Base-by-base conservation (phyloP, 2,888 invertebrate genomes). In the Spisula subtruncata region DNA sequence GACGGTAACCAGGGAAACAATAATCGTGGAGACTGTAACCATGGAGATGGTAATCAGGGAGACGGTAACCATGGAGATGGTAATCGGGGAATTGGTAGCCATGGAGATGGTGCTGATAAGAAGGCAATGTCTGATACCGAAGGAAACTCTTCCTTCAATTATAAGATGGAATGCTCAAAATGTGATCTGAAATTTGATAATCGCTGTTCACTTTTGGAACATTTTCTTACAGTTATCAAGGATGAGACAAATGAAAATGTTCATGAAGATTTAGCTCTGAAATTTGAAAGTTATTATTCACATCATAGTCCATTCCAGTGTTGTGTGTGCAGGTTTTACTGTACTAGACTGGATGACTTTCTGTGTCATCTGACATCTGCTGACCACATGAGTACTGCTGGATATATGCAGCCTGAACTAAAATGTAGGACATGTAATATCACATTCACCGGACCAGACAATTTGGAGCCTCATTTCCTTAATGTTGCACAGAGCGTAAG, bases 281-380 rank as follows among this genome's bases (percentile, higher is more conserved):
- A 89, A 98, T 99, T 91, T 98, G 98, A 10, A 32, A 16, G 16
- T 32, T 75, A 16, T 18, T 12, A 35, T 35, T 75, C 75, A 25
- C 97, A 98, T 89, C 98, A 98, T 94, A 98, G 98, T 81, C 98
- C 98, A 0, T 99, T 98, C 96, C 98, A 98, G 96, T 99, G 99
- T 96, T 98, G 98, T 79, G 97, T 98, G n/a, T 99, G 99, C 96
- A 98, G 98, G 88, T 99, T 98, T 97, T 99, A 98, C 96, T 98
- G 98, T 94, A 98, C 98, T 96, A 91, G 90, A 60, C 89, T 98
- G 98, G 94, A 97, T 97, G 90, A 97, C 97, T 83, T 97, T 97
- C 85, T 98, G 98, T 85, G 93, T 25, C 96, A 96, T 91, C 88
- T 96, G 81, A 90, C 92, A 80, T 93, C 75, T 32, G 92, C 16